Evolutionary conservation across 1,140 invertebrate species (phyloP).

Genomic region (Lucilia cuprina): DNA sequence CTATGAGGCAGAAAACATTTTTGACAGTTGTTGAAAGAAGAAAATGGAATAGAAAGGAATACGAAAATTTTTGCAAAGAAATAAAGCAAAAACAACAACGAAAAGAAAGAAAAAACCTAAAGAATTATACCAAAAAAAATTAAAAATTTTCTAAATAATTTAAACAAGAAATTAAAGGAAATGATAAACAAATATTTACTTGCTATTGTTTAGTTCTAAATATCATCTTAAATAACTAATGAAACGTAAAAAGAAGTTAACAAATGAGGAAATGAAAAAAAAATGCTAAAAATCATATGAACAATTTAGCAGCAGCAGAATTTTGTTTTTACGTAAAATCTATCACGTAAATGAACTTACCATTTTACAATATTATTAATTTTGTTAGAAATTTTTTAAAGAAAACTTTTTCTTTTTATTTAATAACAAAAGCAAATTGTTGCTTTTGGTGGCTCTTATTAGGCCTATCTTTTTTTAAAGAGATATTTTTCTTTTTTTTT

Average conservation of each 20-base stretch:
- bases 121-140: neutral
- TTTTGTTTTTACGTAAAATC: neutral
- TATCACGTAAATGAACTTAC: neutral
- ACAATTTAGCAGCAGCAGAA: neutral
- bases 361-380: neutral
- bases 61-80: neutral
- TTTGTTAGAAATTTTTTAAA: neutral
- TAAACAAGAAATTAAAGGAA: neutral
- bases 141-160: neutral
- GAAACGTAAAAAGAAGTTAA: neutral
- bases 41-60: neutral
- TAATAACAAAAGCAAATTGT: neutral
- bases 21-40: neutral
- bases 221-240: neutral
- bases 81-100: slow-evolving; percentile 3
- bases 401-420: neutral
- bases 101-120: neutral
- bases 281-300: neutral
- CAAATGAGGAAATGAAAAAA: neutral
- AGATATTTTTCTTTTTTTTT: neutral
- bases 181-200: neutral
- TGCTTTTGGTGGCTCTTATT: neutral
- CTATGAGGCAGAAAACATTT: neutral
- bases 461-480: too few species aligned
- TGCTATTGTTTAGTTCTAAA: neutral